A percentile compares a stretch with the other conserved stretches of the same genome.
Evolutionary conservation across 2,888 invertebrate genomes (phyloP).

Genomic region (Acleris emargana): DNA sequence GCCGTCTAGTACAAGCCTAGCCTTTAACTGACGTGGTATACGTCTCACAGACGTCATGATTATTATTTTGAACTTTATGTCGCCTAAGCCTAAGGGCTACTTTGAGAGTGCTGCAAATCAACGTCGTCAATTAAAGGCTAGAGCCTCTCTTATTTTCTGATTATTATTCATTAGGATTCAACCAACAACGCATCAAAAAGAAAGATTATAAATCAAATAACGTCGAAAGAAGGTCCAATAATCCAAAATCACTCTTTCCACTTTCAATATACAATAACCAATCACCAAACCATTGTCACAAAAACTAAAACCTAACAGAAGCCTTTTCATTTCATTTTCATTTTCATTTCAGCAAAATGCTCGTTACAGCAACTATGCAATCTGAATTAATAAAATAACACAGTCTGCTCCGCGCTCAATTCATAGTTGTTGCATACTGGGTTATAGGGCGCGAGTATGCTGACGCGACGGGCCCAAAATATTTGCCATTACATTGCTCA

Average conservation of each 20-base stretch:
- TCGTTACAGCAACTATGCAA: constrained; percentile 27
- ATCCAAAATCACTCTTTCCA: neutral
- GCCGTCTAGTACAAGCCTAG: too few species aligned
- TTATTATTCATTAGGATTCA: too few species aligned
- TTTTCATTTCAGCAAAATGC: constrained; percentile 25
- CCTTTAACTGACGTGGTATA: too few species aligned
- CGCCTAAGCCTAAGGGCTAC: too few species aligned
- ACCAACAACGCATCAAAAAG: too few species aligned
- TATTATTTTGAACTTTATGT: too few species aligned
- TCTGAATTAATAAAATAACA: constrained; percentile 19
- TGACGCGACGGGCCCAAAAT: constrained; percentile 18
- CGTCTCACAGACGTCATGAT: too few species aligned
- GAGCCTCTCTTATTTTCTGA: too few species aligned
- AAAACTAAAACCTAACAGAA: constrained; percentile 20
- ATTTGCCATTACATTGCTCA: constrained; percentile 15
- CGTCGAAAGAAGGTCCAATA: too few species aligned
- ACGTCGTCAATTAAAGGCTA: too few species aligned
- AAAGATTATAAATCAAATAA: too few species aligned
- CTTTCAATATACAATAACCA: neutral
- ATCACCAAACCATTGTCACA: neutral
- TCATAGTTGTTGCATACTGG: constrained; percentile 11
- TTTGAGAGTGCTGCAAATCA: too few species aligned
- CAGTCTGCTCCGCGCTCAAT: neutral
- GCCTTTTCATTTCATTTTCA: neutral
- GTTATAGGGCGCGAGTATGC: constrained; percentile 1